phyloP scores from a whole-genome alignment of 2,888 invertebrate species.

The Eupithecia tripunctaria region DNA sequence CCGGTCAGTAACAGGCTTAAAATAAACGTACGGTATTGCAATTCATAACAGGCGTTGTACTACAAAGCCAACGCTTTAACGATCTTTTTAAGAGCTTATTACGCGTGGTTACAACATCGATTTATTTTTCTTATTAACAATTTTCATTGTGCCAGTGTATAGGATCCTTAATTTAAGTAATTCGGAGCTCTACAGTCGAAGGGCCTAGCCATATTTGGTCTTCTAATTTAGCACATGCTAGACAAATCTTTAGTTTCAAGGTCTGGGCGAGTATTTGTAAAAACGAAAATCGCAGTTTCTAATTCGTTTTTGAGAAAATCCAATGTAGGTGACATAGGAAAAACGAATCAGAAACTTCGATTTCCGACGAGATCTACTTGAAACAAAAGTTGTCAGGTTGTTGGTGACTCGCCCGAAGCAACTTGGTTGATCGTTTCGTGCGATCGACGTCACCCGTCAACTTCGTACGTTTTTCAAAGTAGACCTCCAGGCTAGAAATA shows the following conservation, averaged over 20 bases:
- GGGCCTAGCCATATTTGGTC: not conserved
- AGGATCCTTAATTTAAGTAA: constrained; percentile 7
- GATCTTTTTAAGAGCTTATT: constrained; percentile 2
- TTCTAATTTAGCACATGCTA: not conserved
- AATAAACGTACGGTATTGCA: not conserved
- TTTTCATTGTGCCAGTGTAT: constrained; percentile 9
- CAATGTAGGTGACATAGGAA: not conserved
- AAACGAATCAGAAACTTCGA: not conserved
- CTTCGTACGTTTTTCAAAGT: no score
- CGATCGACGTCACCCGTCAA: no score
- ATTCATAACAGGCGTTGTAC: not conserved
- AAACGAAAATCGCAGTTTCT: not conserved
- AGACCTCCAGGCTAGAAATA: not conserved
- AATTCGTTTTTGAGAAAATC: not conserved
- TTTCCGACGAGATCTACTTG: not conserved
- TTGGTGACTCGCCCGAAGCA: no score
- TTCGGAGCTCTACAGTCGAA: not conserved
- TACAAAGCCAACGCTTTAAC: not conserved
- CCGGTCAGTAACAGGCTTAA: no score
- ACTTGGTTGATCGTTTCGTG: no score
- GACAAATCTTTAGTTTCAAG: not conserved
- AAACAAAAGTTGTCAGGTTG: no score
- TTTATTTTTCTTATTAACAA: not conserved
- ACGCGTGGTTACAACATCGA: not conserved
- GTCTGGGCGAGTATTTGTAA: not conserved